A percentile compares a stretch with the other conserved stretches of the same genome.
Conservation (phyloP, 2,113 vertebrate species). For the Trogon melanurus region DNA sequence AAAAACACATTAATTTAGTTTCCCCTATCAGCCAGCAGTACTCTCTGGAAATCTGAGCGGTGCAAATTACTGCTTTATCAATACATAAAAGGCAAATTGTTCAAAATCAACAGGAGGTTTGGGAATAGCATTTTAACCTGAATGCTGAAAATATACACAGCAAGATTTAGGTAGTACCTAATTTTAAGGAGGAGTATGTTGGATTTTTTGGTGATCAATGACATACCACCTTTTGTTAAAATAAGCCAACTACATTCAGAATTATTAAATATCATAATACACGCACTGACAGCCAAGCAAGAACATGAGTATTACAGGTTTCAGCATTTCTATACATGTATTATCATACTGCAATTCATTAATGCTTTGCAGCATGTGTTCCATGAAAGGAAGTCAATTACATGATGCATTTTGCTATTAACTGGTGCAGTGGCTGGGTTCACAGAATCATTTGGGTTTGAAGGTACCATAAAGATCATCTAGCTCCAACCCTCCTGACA, state of each 20-base stretch:
- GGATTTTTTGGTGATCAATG: background rate
- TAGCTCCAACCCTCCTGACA: too few species aligned
- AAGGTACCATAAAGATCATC: too few species aligned
- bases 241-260: background rate
- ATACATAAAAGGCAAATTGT: background rate
- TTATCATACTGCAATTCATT: background rate
- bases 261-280: background rate
- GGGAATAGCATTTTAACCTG: background rate
- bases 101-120: background rate
- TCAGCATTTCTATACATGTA: background rate
- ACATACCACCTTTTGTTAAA: background rate
- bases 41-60: background rate
- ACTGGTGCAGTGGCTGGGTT: background rate
- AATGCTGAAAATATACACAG: background rate
- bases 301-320: background rate
- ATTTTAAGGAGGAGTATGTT: background rate
- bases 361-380: background rate
- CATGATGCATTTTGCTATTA: background rate
- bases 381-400: background rate
- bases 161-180: background rate
- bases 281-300: background rate
- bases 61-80: background rate
- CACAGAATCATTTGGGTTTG: too few species aligned
- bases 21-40: accelerated
- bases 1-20: background rate